These are phyloP conservation scores for Heloderma charlesbogerti DNA, from an alignment of 2,113 vertebrate species.

Conservation along the genomic window DNA sequence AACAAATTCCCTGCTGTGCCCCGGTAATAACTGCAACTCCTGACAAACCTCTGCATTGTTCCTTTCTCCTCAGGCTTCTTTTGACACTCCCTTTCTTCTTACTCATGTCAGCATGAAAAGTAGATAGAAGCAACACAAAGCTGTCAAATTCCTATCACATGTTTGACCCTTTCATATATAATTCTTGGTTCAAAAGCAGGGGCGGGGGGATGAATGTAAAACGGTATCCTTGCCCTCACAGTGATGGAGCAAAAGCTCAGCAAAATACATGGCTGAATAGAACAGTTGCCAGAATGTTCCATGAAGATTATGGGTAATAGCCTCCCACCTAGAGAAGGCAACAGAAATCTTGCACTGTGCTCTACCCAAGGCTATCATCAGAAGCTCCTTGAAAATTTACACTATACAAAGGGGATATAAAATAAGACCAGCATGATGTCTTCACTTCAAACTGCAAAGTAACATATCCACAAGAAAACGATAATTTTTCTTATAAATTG, in stretches of 20 bases:
- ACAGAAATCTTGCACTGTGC: not conserved
- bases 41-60: slow-evolving; percentile 29
- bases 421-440: not conserved
- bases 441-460: not conserved
- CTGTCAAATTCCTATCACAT: slow-evolving; percentile 31
- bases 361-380: not conserved
- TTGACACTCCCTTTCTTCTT: slow-evolving; percentile 46
- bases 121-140: slow-evolving; percentile 20
- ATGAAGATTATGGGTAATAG: not conserved
- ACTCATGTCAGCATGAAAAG: slow-evolving; percentile 25
- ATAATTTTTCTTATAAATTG: not conserved
- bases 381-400: not conserved
- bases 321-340: not conserved
- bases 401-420: not conserved
- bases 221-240: not conserved
- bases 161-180: slow-evolving; percentile 39
- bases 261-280: slow-evolving; percentile 1
- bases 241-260: not conserved
- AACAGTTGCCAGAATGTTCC: not conserved
- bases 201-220: not conserved
- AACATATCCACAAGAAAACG: not conserved
- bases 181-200: slow-evolving; percentile 10
- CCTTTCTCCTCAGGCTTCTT: slow-evolving; percentile 53
- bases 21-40: slow-evolving; percentile 40
- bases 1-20: slow-evolving; percentile 46